Evolutionary conservation across 2,797 vertebrate genomes (phyloP).

Genomic region (Gallinago stenura): DNA sequence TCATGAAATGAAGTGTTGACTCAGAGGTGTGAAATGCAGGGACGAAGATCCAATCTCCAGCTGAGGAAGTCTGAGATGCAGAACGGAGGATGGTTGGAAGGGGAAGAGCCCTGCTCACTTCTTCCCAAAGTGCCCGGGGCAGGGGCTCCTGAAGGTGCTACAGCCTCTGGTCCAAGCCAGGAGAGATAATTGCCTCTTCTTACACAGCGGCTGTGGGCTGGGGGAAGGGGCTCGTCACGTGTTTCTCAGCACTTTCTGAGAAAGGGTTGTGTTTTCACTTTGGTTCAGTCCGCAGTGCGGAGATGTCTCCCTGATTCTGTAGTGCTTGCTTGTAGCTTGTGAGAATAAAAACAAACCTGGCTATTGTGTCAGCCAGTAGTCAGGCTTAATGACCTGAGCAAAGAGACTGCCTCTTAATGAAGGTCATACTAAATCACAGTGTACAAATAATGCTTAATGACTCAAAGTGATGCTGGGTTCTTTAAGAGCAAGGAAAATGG

Average conservation of each 20-base stretch:
- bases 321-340: not conserved
- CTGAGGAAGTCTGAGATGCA: not conserved
- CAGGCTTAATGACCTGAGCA: slow-evolving; percentile 39
- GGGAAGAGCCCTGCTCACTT: not conserved
- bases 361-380: not conserved
- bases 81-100: not conserved
- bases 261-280: not conserved
- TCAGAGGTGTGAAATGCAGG: not conserved
- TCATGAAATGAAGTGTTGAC: fast-evolving
- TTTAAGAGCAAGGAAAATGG: slow-evolving; percentile 35
- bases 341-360: not conserved
- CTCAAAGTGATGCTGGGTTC: not conserved
- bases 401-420: slow-evolving; percentile 45
- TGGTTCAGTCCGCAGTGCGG: not conserved
- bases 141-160: not conserved
- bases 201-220: not conserved
- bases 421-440: slow-evolving; percentile 21
- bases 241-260: not conserved
- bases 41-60: not conserved
- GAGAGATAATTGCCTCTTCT: not conserved
- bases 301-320: not conserved
- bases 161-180: not conserved
- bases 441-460: slow-evolving; percentile 37
- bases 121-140: not conserved
- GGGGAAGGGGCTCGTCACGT: not conserved